Percentiles rank a stretch among this genome's conserved stretches.
Conservation (phyloP, 1,140 invertebrate genomes). For the Ptiloglossa arizonensis region DNA sequence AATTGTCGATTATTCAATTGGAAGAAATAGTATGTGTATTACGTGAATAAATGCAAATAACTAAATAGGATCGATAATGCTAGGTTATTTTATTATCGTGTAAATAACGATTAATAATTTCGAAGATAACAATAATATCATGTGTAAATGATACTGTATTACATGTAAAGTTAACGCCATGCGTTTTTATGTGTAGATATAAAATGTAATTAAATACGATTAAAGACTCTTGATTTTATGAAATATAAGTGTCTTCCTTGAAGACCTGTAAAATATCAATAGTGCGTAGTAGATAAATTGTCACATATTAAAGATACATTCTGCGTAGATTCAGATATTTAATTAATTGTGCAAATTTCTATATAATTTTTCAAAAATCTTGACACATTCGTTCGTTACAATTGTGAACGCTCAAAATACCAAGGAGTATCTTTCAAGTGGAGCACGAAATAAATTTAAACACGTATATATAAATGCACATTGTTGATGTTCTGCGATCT, state of each 20-base stretch:
- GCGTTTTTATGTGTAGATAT: neutral
- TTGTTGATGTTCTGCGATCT: constrained; percentile 16
- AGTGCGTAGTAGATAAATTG: neutral
- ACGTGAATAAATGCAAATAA: neutral
- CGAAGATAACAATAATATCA: too few species aligned
- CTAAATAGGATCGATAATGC: neutral
- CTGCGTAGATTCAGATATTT: neutral
- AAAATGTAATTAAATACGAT: neutral
- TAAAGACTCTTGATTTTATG: neutral
- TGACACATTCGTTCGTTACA: neutral
- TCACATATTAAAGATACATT: neutral
- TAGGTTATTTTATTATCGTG: neutral
- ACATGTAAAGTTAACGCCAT: neutral
- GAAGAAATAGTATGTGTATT: neutral
- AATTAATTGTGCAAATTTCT: neutral
- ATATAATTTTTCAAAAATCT: neutral
- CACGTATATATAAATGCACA: constrained; percentile 2
- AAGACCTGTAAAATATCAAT: too few species aligned
- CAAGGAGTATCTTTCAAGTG: neutral
- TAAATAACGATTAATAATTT: too few species aligned
- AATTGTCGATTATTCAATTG: neutral
- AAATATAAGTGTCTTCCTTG: neutral
- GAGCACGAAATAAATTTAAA: constrained; percentile 25
- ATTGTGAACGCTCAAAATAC: neutral
- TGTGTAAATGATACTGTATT: neutral